These are phyloP conservation scores for Bolinopsis microptera DNA, from an alignment of 37 sponge, comb jelly and placozoan species.

Conservation along the genomic window DNA sequence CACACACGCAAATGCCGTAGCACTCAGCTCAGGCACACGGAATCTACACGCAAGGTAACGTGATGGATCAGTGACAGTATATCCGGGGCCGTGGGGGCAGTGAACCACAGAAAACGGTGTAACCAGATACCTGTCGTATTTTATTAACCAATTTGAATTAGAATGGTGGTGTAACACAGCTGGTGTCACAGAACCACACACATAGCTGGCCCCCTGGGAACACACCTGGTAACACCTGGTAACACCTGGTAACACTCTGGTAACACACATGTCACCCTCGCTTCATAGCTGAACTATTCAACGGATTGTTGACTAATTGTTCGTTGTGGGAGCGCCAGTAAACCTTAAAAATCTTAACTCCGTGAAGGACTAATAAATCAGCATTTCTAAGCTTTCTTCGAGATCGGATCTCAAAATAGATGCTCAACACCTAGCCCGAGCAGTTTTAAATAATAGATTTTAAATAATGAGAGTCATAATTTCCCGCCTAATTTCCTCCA, in stretches of 20 bases:
- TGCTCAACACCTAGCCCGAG: background rate
- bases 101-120: background rate
- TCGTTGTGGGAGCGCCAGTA: background rate
- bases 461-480: too few relatives aligned
- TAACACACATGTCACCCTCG: too few relatives aligned
- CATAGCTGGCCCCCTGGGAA: background rate
- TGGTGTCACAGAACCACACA: too few relatives aligned
- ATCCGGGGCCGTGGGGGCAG: too few relatives aligned
- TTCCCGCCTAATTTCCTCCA: background rate
- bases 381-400: background rate
- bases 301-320: background rate
- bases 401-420: background rate
- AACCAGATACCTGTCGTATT: background rate
- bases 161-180: background rate
- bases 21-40: too few relatives aligned
- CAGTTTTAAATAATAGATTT: background rate
- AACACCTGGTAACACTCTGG: too few relatives aligned
- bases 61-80: too few relatives aligned
- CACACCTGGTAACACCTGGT: too few relatives aligned
- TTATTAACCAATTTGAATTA: background rate
- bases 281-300: too few relatives aligned
- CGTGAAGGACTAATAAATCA: background rate
- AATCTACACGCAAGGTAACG: too few relatives aligned
- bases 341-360: background rate
- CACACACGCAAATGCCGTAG: too few relatives aligned